Base-by-base conservation (phyloP, 2,888 invertebrate species). In the Cephus pulcher region DNA sequence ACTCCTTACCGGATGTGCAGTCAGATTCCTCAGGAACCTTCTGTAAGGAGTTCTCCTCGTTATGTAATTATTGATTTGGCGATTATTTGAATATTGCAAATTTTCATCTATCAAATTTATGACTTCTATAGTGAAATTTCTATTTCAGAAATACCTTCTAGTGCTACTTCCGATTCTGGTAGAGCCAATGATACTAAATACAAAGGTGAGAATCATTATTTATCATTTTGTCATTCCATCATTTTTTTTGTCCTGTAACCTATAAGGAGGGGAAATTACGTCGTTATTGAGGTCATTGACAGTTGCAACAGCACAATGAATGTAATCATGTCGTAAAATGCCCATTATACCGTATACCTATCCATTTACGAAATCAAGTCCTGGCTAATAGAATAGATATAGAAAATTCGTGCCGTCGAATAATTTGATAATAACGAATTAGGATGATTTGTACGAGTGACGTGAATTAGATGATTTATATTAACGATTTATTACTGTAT, bases 61-160 rank as follows among this genome's bases (percentile, higher is more conserved):
- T 40, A 56, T 23, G 23, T 56, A 23, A 56, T 23, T 56, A 56
- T 23, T 23, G 1, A 56, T 56, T 23, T 23, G 23, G 0, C 2
- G 23, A 23, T 23, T 56, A 9, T 40, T 56, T 15, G 23, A 56
- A 23, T 56, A 23, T 56, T 56, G 9, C 23, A 1, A 23, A 56
- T 56, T 56, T 23, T 23, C 56, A 9, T 56, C 23, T 23, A 23
- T 9, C 23, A 9, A 0, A 56, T 23, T 56, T 2, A 56, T 56
- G 56, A 56, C 23, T 56, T 56, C 56, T 23, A 56, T 6, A 56
- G 56, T 56, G 56, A 56, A 9, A 56, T 78, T 83, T 74, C 78
- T 74, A 79, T 85, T 82, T 80, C 84, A 90, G 90, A 83, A 85
- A 86, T 89, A 79, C 81, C 88, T 37, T 81, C 85, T 34, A 86